Base-by-base conservation (phyloP, 2,113 vertebrate species). In the Castor canadensis region DNA sequence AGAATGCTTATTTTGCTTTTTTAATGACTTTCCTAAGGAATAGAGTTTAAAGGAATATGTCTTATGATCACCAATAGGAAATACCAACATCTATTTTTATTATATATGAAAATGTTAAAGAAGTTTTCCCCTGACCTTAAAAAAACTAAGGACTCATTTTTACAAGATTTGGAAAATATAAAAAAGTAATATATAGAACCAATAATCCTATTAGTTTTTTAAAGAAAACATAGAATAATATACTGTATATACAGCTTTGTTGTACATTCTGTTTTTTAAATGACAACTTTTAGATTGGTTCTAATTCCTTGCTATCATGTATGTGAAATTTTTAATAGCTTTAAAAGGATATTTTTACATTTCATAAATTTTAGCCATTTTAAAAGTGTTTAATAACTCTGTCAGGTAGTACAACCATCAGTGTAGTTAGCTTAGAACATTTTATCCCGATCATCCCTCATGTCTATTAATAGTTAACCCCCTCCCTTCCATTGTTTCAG, bases 131-230 rank as follows among this genome's bases (percentile, higher is more conserved):
- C 64, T 38, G 64, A 81, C 13, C 54, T 22, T 60, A 58, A 87
- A 64, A 82, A 67, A 67, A 71, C 35, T 38, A 67, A 71, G 54
- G 12, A 62, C n/a, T 66, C 6, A 82, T n/a, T 75, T 91, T 96
- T 84, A 26, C 0, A 40, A 54, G 15, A 88, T 75, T 93, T 91
- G 43, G 75, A 84, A 95, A 96, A 82, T 89, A 89, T 30, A 86
- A 35, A 66, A 89, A 86, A 47, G 38, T 35, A 35, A 75, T 35
- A 45, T 32, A 83, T 87, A 82, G 67, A 64, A 73, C 17, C 0
- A 6, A 66, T 71, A 56, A 83, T 58, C 1, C 24, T 91, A 60
- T 49, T 88, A 16, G 49, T n/a, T n/a, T n/a, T n/a, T n/a, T 85
- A 47, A 38, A 4, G 60, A 79, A 67, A 45, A 47, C 1, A 13